These are phyloP conservation scores for Gouania willdenowi DNA, from an alignment of 2,797 vertebrate species.

Conservation along the genomic window DNA sequence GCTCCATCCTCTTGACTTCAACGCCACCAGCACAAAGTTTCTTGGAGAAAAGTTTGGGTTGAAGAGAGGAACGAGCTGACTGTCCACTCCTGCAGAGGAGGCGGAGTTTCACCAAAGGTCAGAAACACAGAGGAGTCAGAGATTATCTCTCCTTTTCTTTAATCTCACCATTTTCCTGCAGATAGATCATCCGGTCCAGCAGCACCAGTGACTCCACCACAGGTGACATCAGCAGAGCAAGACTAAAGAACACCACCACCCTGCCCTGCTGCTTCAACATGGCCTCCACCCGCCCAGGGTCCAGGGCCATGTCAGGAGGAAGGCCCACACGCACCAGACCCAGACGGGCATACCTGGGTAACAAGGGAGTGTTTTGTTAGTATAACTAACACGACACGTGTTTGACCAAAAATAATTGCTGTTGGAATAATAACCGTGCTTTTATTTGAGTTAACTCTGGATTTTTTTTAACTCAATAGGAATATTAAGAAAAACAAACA, in stretches of 20 bases:
- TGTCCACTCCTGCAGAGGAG: slow-evolving; percentile 80
- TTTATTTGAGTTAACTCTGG: too few species aligned
- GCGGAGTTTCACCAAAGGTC: too few species aligned
- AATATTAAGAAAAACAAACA: too few species aligned
- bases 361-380: too few species aligned
- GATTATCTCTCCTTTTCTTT: too few species aligned
- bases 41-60: slow-evolving; percentile 85
- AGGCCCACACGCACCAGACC: slow-evolving; percentile 82
- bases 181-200: slow-evolving; percentile 86
- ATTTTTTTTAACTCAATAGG: too few species aligned
- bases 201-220: slow-evolving; percentile 89
- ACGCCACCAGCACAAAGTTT: slow-evolving; percentile 88
- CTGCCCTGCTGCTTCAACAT: slow-evolving; percentile 79
- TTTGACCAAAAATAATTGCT: too few species aligned
- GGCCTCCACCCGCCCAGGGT: slow-evolving; percentile 54
- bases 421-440: too few species aligned
- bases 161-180: slow-evolving; percentile 85
- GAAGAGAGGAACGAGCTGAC: slow-evolving; percentile 86
- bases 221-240: slow-evolving; percentile 84
- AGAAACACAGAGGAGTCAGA: not conserved
- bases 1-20: slow-evolving; percentile 60
- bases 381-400: too few species aligned
- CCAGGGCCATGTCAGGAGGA: slow-evolving; percentile 63
- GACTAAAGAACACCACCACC: slow-evolving; percentile 88
- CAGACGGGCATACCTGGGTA: slow-evolving; percentile 80